Evolutionary conservation across 2,888 invertebrate species (phyloP), one percentile per base, ranked within the genome.

Genomic region (Galeruca laticollis): DNA sequence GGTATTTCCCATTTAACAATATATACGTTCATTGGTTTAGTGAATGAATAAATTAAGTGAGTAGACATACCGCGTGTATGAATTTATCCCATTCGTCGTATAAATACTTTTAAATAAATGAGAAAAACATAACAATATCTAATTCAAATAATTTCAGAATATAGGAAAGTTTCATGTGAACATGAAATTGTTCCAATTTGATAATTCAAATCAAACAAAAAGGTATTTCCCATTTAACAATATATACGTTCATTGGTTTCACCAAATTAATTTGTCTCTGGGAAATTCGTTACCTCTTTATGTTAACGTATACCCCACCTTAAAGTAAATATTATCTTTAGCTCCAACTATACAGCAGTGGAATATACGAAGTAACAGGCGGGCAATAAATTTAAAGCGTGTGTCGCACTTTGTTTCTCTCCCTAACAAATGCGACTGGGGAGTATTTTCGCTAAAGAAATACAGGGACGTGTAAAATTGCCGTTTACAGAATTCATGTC

Each of bases 291-390:
- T 33, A 35, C 33, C 18, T 56, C n/a, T 64, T 31, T 40, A 21
- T 56, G 15, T 40, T 18, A 26, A n/a, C 52, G 11, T 54, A 20
- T 10, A n/a, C 3, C 8, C n/a, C 43, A 64, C 63, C 56, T 43
- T 37, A 13, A 56, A 56, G 21, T 56, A 56, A 64, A 64, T 43
- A 54, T 64, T 64, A 64, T 56, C 63, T 64, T 64, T 35, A 64
- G 31, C 35, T 40, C 20, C 37, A 63, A 63, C 40, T 15, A 35
- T 21, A 63, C 21, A 52, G 31, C 31, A 56, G 47, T 20, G 20
- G 49, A 35, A 64, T 40, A 54, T 64, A 40, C 43, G 20, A 63
- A 54, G 52, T 63, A 54, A 63, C 63, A 54, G 43, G 63, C 63
- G 33, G 63, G 63, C 20, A 40, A 64, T 64, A 64, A 64, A 64